Evolutionary conservation across 2,797 vertebrate species (phyloP), one percentile per base, ranked within the genome.

Genomic region (Fistularia commersonii): DNA sequence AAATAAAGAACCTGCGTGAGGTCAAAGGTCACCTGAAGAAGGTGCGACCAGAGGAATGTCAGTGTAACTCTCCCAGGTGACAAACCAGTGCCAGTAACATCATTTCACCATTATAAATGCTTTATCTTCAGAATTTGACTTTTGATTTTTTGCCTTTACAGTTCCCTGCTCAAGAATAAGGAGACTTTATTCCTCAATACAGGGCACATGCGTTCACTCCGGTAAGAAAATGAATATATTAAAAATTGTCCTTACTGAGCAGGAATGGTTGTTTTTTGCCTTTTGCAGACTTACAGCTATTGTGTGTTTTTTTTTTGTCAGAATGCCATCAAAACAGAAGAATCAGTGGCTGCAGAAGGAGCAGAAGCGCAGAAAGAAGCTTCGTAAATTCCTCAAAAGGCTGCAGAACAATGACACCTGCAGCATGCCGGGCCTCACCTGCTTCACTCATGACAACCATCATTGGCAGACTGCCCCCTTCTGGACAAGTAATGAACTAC

Each of bases 361-460:
- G 46, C 95, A 98, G 80, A 93, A 96, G 8, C 92, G 93, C 32
- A 92, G 93, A 75, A 98, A 98, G 90, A 98, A 99, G 45, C 87
- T 98, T 0, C 92, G 96, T 8, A 98, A 99, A 74, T 89, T 99
- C 64, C 88, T 99, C 0, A 99, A 97, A 79, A 92, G 96, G 11
- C 91, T 98, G 32, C 93, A 93, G 51, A 98, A 98, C 76, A 98
- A 98, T 0, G 97, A 99, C 85, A 98, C 97, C 0, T 99, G 97
- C 87, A 99, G 97, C 80, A 98, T 99, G 95, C 97, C 97, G 0
- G 97, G 97, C 10, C 93, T 99, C 51, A 99, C 97, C 11, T 99
- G 97, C 86, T 99, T 99, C 84, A 98, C 97, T 38, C 97, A 99
- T 0, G 94, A 99, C 88, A 99, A 99, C 91, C 95, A 99, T 62